phyloP scores from a whole-genome alignment of 2,113 vertebrate species.

The Ancistrus triradiatus region DNA sequence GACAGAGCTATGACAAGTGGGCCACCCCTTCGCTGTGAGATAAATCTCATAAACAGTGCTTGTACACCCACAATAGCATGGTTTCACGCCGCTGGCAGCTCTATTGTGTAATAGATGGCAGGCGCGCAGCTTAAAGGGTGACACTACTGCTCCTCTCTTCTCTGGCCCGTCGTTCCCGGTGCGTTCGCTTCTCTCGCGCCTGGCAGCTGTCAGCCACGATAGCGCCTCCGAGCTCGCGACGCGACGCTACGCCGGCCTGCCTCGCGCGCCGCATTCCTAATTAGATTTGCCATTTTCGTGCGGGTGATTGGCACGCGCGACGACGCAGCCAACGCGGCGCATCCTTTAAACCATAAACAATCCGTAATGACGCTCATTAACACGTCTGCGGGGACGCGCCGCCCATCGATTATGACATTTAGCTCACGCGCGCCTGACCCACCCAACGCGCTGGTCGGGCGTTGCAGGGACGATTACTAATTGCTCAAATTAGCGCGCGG shows the following conservation, averaged over 20 bases:
- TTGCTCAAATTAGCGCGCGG: slow-evolving; percentile 92
- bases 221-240: slow-evolving; percentile 61
- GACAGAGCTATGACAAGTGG: slow-evolving; percentile 20
- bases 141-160: slow-evolving; percentile 58
- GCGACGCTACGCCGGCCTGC: slow-evolving; percentile 66
- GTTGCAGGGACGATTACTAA: slow-evolving; percentile 79
- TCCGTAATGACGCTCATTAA: slow-evolving; percentile 97
- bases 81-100: slow-evolving; percentile 68
- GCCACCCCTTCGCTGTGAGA: slow-evolving; percentile 52
- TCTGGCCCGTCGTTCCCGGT: slow-evolving; percentile 66
- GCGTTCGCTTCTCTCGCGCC: slow-evolving; percentile 51
- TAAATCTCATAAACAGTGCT: slow-evolving; percentile 67
- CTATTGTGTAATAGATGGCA: slow-evolving; percentile 71
- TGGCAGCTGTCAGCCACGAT: slow-evolving; percentile 81
- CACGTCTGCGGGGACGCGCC: slow-evolving; percentile 72
- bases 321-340: slow-evolving; percentile 81
- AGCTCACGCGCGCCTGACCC: slow-evolving; percentile 83
- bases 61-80: slow-evolving; percentile 72
- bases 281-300: slow-evolving; percentile 91
- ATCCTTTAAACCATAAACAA: slow-evolving; percentile 88
- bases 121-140: slow-evolving; percentile 70
- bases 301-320: slow-evolving; percentile 85
- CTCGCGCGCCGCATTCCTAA: slow-evolving; percentile 84
- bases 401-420: slow-evolving; percentile 86
- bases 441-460: slow-evolving; percentile 76